Conservation (phyloP, 1,140 invertebrate species). For the Trissolcus basalis region DNA sequence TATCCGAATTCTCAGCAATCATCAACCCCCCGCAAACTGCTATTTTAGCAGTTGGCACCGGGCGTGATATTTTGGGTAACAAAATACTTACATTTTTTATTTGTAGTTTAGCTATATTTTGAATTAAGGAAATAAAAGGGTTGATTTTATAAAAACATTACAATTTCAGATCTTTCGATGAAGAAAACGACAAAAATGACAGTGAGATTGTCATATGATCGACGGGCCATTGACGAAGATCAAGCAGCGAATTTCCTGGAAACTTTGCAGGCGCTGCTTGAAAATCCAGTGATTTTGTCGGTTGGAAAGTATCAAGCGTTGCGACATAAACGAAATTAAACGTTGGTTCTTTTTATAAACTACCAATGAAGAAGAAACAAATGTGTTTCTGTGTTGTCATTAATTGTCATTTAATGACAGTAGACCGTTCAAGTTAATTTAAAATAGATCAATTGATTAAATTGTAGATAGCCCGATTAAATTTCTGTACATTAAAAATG, state of each 20-base stretch:
- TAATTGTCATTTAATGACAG: neutral
- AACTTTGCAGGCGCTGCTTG: conserved; percentile 78
- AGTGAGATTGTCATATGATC: conserved; percentile 82
- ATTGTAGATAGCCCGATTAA: conserved; percentile 27
- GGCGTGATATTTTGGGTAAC: conserved; percentile 68
- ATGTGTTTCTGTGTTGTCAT: neutral
- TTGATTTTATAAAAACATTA: too few relatives aligned
- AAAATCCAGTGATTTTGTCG: conserved; percentile 75
- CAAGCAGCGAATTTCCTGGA: conserved; percentile 81
- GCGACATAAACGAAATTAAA: conserved; percentile 62
- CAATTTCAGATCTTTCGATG: conserved; percentile 61
- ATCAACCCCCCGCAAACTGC: conserved; percentile 75
- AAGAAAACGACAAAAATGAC: conserved; percentile 73
- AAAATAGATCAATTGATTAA: neutral
- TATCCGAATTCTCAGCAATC: conserved; percentile 90
- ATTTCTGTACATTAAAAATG: too few relatives aligned
- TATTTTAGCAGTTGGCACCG: conserved; percentile 86
- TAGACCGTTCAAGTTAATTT: neutral
- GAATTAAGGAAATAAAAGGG: too few relatives aligned
- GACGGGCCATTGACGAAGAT: conserved; percentile 80
- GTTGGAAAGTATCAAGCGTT: conserved; percentile 63
- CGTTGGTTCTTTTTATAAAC: neutral
- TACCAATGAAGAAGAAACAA: neutral
- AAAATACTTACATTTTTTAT: neutral
- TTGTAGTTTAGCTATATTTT: neutral